A percentile compares a stretch with the other conserved stretches of the same genome.
Conservation (phyloP, 2,113 vertebrate species). For the Climacteris rufus region DNA sequence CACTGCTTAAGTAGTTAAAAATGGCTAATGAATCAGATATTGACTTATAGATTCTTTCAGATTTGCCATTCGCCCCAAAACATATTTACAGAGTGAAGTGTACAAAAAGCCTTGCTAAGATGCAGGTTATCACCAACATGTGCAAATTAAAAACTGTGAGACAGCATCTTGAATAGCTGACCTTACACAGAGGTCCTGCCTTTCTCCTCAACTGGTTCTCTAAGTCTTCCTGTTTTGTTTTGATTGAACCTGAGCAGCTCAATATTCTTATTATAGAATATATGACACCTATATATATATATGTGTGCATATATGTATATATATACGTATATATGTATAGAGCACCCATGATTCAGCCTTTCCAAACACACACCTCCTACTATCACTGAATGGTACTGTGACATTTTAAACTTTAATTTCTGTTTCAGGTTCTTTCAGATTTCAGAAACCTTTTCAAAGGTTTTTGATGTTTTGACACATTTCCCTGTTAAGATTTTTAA, state of each 20-base stretch:
- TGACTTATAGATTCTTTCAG: neutral
- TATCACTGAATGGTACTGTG: neutral
- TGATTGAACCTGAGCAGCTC: neutral
- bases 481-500: neutral
- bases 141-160: neutral
- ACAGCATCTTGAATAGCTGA: neutral
- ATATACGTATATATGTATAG: neutral
- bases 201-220: neutral
- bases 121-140: neutral
- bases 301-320: no score
- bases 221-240: neutral
- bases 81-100: neutral
- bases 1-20: neutral
- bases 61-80: neutral
- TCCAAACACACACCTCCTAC: neutral
- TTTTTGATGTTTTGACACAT: neutral
- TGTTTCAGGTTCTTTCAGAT: neutral
- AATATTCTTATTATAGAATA: neutral
- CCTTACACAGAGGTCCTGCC: neutral
- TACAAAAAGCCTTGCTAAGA: accelerated
- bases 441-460: neutral
- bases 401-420: neutral
- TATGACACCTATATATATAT: accelerated
- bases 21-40: neutral
- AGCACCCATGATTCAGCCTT: neutral